Evolutionary conservation across 2,888 invertebrate species (phyloP), one percentile per base, ranked within the genome.

Genomic region (Philereme transversata): DNA sequence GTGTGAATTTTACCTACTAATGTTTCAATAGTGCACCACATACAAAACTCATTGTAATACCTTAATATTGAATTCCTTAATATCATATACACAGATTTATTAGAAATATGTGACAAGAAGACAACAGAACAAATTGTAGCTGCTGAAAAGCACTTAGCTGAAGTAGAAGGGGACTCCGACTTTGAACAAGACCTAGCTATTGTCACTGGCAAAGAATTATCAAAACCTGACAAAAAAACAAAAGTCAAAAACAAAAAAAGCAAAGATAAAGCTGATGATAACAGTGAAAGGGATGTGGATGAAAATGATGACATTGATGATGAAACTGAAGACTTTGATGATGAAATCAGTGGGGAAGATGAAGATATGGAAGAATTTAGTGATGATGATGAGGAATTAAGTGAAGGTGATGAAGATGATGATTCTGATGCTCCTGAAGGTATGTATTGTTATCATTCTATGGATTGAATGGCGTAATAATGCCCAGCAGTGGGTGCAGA

Each of bases 41-140:
- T 22, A 22, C 22, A 22, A 22, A 22, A 1, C 22, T 22, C 22
- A 22, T 22, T 22, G 22, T 3, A 22, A 22, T 22, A 22, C 22
- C 22, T 22, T 3, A 22, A 22, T 3, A 22, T 22, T 22, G 7
- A 6, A 40, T 40, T 40, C 40, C 40, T 22, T 11, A 52, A 40
- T 22, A 9, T 36, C 40, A 34, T 5, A 6, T n/a, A 52, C 58
- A n/a, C 82, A 94, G 95, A 95, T 93, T 87, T 95, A 73, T 88
- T 97, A 73, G 96, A 97, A 87, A 93, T 96, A 59, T 96, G 96
- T 82, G 95, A 96, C 74, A 90, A 93, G 62, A 93, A 95, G 56
- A 95, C 94, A 62, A 92, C 95, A 72, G 93, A 94, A 77, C 90
- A 93, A 69, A 93, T 94, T 49, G 93, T 93, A 3, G 93, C 93